Conservation (phyloP, 2,888 invertebrate genomes). For the Yponomeuta malinellus region DNA sequence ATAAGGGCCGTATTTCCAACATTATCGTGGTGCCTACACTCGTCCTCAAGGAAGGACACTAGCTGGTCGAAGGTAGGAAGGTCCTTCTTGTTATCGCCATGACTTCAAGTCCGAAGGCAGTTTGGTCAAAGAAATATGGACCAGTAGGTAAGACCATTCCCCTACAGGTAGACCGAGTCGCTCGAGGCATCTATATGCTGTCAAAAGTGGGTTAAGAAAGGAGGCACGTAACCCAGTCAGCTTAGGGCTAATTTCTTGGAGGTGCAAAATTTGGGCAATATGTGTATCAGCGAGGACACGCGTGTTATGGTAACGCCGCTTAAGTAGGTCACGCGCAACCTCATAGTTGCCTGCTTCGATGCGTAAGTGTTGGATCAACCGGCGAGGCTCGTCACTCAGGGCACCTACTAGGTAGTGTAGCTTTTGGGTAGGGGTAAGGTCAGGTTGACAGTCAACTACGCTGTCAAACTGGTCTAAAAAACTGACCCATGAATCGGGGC, state of each 20-base stretch:
- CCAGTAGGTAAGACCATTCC: slow-evolving; percentile 11
- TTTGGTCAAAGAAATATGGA: slow-evolving; percentile 9
- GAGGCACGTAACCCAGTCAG: not conserved
- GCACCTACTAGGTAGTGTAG: slow-evolving; percentile 15
- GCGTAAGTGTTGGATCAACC: slow-evolving; percentile 10
- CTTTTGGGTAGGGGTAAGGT: slow-evolving; percentile 14
- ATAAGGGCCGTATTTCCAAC: not conserved
- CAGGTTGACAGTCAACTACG: slow-evolving; percentile 12
- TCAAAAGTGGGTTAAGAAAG: not conserved
- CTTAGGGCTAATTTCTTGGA: not conserved
- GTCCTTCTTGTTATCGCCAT: not conserved
- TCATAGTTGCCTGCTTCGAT: slow-evolving; percentile 9
- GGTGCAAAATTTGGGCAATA: not conserved
- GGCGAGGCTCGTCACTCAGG: slow-evolving; percentile 12
- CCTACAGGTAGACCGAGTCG: slow-evolving; percentile 4
- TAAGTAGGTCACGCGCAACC: slow-evolving; percentile 13
- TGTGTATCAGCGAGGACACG: slow-evolving; percentile 16
- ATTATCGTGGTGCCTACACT: not conserved
- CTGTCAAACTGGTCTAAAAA: slow-evolving; percentile 16
- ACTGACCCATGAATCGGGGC: too few relatives aligned
- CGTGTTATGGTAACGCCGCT: slow-evolving; percentile 16
- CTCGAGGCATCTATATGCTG: not conserved
- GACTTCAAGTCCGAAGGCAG: slow-evolving; percentile 9
- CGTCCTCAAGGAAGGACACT: not conserved
- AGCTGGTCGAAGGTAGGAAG: not conserved